phyloP scores from a whole-genome alignment of 1,140 invertebrate genomes.

The Cyclina sinensis region DNA sequence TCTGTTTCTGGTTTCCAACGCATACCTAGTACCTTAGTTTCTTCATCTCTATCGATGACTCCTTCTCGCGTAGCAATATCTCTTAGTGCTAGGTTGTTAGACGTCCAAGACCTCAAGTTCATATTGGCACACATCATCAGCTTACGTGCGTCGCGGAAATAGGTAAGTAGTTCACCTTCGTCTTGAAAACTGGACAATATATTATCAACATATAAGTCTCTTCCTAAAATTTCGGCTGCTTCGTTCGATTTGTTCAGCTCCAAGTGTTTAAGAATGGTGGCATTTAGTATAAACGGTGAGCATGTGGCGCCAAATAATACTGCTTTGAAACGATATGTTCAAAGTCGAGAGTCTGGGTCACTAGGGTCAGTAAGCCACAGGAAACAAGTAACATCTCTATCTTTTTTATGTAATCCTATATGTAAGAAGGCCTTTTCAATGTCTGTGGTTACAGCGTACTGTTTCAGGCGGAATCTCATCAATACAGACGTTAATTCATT shows the following conservation, averaged over 20 bases:
- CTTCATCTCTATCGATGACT: neutral
- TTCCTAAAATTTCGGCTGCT: neutral
- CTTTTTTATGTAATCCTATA: neutral
- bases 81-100: neutral
- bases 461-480: neutral
- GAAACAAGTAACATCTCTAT: neutral
- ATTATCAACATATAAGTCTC: neutral
- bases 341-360: neutral
- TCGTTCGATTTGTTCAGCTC: neutral
- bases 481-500: neutral
- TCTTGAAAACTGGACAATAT: neutral
- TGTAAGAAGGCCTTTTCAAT: conserved; percentile 1
- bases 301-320: neutral
- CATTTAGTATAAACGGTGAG: neutral
- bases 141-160: neutral
- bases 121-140: neutral
- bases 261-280: neutral
- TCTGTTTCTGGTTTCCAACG: conserved; percentile 1
- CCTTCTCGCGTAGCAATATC: neutral
- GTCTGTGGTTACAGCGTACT: neutral
- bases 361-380: neutral
- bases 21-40: neutral
- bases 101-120: neutral
- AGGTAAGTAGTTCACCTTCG: neutral
- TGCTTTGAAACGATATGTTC: neutral